Base-by-base conservation (phyloP, 2,797 vertebrate genomes). In the Cottoperca gobio region DNA sequence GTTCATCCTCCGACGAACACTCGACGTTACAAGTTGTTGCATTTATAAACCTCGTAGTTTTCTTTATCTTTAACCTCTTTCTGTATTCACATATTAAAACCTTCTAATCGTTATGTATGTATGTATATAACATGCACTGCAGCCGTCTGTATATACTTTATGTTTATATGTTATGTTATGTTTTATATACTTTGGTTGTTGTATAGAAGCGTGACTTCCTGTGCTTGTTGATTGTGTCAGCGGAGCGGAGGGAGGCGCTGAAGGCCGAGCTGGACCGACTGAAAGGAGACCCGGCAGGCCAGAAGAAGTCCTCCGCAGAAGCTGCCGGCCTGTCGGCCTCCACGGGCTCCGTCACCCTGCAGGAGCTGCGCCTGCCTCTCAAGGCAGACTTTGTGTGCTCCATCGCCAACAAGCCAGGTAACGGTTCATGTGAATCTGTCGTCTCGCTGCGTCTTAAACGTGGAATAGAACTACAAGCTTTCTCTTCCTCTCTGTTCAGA, bases 341-440 rank as follows among this genome's bases (percentile, higher is more conserved):
- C 50, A 96, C 88, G 62, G 98, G 98, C 53, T 96, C 96, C 26
- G 89, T 99, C 79, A 95, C 93, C 19, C 87, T 99, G 80, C 96
- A 96, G 70, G 97, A 99, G 84, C 89, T 99, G 3, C 95, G 97
- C 33, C 93, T 99, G 74, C 98, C 98, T 68, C 95, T 99, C 0
- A 99, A 99, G 91, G 97, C 97, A 12, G 98, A 99, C 69, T 99
- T 99, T 86, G 96, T 99, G 9, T 99, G 98, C 43, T 94, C 96
- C 59, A 93, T 93, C 0, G 94, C 91, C 81, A 97, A 96, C 87
- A 98, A 95, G 78, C 94, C 97, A 92, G 97, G 98, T 99, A 73
- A n/a, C n/a, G n/a, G n/a, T n/a, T n/a, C n/a, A n/a, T n/a, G n/a
- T n/a, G n/a, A n/a, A n/a, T n/a, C n/a, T n/a, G n/a, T n/a, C n/a